phyloP scores from a whole-genome alignment of 1,140 invertebrate species.

The Trypoxylus dichotomus region DNA sequence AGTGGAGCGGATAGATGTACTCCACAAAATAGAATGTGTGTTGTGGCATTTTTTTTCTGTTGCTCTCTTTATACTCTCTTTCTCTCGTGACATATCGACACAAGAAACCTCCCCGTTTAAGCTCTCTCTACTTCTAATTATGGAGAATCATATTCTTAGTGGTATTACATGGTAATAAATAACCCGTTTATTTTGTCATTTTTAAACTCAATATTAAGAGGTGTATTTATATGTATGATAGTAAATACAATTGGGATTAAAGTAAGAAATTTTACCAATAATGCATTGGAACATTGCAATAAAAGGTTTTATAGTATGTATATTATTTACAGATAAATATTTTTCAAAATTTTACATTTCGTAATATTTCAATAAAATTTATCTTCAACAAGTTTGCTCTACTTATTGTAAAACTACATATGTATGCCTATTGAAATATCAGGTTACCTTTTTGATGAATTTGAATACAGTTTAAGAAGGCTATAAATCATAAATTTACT shows the following conservation, averaged over 20 bases:
- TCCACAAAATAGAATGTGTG: neutral
- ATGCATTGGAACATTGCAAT: too few relatives aligned
- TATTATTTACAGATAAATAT: too few relatives aligned
- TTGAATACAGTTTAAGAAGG: too few relatives aligned
- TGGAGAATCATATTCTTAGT: conserved; percentile 4
- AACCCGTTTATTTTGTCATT: neutral
- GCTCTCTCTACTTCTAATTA: conserved; percentile 3
- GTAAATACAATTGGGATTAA: neutral
- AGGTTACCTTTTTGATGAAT: too few relatives aligned
- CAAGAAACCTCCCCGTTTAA: conserved; percentile 9
- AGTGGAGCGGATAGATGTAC: neutral
- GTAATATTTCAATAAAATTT: too few relatives aligned
- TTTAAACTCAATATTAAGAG: neutral
- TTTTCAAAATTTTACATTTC: too few relatives aligned
- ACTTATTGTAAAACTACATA: too few relatives aligned
- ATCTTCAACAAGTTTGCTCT: too few relatives aligned
- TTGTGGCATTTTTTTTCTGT: conserved; percentile 5
- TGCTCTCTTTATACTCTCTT: conserved; percentile 18
- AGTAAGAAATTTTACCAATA: neutral
- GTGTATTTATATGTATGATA: conserved; percentile 23
- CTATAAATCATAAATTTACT: too few relatives aligned
- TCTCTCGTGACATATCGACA: conserved; percentile 15
- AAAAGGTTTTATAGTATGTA: too few relatives aligned
- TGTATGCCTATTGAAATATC: too few relatives aligned
- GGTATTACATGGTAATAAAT: neutral